Evolutionary conservation across 2,113 vertebrate genomes (phyloP).

Genomic region (Ageneiosus marmoratus): DNA sequence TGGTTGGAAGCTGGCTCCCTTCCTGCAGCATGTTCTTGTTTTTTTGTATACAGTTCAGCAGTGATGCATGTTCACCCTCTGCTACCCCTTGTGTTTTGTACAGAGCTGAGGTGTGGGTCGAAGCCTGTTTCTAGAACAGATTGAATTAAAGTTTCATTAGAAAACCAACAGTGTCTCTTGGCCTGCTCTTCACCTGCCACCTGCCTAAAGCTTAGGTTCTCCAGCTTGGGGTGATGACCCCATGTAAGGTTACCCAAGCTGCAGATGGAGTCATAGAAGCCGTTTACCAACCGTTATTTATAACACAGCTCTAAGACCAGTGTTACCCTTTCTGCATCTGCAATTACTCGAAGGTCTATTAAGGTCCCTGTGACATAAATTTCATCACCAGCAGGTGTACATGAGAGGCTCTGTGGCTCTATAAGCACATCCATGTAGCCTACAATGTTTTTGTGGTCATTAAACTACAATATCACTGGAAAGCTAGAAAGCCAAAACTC

Average conservation of each 20-base stretch:
- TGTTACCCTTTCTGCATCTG: no score
- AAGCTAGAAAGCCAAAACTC: no score
- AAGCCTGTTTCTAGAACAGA: conserved; percentile 15
- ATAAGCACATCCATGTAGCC: no score
- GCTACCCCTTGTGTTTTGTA: conserved; percentile 54
- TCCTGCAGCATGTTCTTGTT: conserved; percentile 53
- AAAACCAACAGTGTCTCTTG: neutral
- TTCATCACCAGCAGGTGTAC: no score
- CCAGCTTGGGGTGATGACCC: neutral
- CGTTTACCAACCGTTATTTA: neutral
- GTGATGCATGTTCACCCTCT: conserved; percentile 63
- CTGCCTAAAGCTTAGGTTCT: neutral
- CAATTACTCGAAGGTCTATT: no score
- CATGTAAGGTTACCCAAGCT: neutral
- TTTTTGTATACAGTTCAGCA: conserved; percentile 61
- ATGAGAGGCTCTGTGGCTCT: no score
- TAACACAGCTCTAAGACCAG: neutral
- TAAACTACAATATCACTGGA: no score
- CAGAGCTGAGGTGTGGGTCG: conserved; percentile 40
- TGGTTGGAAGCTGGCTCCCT: conserved; percentile 29
- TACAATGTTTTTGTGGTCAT: no score
- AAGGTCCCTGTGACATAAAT: no score
- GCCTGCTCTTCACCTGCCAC: neutral
- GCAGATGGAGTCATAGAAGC: neutral
- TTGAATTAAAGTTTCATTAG: neutral